phyloP scores from a whole-genome alignment of 2,113 vertebrate species.

The Leptobrachium leishanense region DNA sequence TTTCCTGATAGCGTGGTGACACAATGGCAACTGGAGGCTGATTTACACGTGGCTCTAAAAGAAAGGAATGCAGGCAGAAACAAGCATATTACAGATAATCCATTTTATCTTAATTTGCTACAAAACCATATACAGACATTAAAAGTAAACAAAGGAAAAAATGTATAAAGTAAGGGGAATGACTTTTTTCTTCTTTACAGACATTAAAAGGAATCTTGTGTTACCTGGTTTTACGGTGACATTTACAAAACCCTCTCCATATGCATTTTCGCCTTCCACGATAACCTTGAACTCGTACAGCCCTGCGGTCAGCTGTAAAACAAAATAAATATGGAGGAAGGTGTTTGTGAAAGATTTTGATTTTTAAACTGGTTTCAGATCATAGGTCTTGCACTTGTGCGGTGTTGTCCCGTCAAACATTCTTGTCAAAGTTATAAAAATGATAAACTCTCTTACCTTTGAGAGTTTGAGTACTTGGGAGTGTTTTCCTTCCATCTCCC shows the following conservation, averaged over 20 bases:
- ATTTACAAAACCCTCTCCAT: constrained; percentile 90
- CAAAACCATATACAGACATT: neutral
- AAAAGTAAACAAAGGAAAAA: neutral
- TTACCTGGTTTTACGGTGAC: constrained; percentile 94
- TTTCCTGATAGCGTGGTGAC: constrained; percentile 89
- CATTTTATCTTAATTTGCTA: no score
- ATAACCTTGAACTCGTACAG: constrained; percentile 91
- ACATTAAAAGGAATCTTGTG: constrained; percentile 7
- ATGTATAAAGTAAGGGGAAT: no score
- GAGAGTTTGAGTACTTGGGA: constrained; percentile 84
- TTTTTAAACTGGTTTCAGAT: no score
- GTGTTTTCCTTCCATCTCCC: constrained; percentile 89
- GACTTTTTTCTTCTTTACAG: no score
- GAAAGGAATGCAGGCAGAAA: constrained; percentile 24
- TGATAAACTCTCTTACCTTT: constrained; percentile 68
- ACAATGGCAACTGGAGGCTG: constrained; percentile 88
- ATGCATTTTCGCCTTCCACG: constrained; percentile 76
- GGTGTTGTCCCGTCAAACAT: no score
- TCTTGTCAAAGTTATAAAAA: no score
- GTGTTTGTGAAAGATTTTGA: no score
- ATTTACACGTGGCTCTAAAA: constrained; percentile 90
- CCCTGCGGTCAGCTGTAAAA: constrained; percentile 86
- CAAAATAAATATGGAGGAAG: neutral
- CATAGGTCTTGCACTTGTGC: no score
- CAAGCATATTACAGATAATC: neutral